Base-by-base conservation (phyloP, 1,140 invertebrate genomes). In the Pogonus chalceus region DNA sequence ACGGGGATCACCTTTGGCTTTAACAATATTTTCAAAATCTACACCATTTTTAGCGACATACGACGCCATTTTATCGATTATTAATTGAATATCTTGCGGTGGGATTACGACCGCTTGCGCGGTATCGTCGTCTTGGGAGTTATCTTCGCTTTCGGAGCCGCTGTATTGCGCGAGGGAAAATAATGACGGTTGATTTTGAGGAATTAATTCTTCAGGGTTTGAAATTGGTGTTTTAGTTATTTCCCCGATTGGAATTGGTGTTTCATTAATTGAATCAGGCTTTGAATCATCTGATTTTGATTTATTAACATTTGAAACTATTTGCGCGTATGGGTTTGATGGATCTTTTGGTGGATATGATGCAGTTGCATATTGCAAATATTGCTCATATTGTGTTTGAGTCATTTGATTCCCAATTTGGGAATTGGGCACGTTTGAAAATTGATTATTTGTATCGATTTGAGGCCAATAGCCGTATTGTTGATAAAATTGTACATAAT, bases 61-160 rank as follows among this genome's bases (percentile, higher is more conserved):
- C 53, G 84, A 84, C 1, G 93, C 92, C 83, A 97, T 95, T 74
- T 96, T 95, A 68, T 96, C 92, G 49, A 98, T 91, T 4, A 97
- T 87, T 35, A 88, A 78, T 65, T 89, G 83, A 3, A 91, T 72
- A 53, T 92, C 89, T 9, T 83, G 81, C 0, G 90, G 84, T 16
- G 89, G 87, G 4, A 80, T 72, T 18, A 78, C 72, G 23, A 83
- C 53, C 7, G 21, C 49, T 4, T 53, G 24, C 22, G 56, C 35
- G 23, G 12, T 20, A 2, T 62, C 55, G 20, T 66, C 67, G 16
- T 51, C 23, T 21, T 72, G 67, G 20, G 71, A 70, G 0, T 69
- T 72, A 4, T 61, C 65, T 55, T 78, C 75, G 46, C 63, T 72
- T 48, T 76, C 77, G 1, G 73, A 74, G 54, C 74, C 76, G 56